These are phyloP conservation scores for Brachyptera putata DNA, from an alignment of 2,888 invertebrate genomes.

Conservation along the genomic window DNA sequence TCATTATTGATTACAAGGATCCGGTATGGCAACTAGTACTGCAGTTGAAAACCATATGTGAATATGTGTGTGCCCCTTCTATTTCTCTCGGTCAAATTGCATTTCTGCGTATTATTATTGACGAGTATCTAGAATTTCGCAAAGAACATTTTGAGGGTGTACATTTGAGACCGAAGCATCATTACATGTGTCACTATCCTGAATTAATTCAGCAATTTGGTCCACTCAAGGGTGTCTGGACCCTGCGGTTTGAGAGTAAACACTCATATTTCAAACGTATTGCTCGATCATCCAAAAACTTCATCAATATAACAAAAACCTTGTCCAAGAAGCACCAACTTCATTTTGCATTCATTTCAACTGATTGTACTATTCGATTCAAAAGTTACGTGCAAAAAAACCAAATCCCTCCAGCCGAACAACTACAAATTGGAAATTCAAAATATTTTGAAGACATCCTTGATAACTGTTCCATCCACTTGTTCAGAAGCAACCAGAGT, in stretches of 20 bases:
- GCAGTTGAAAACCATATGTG: constrained; percentile 9
- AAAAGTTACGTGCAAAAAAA: too few relatives aligned
- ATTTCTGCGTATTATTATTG: not conserved
- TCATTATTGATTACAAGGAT: constrained; percentile 16
- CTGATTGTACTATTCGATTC: too few relatives aligned
- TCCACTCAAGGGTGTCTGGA: constrained; percentile 30
- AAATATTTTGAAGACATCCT: too few relatives aligned
- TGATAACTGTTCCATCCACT: too few relatives aligned
- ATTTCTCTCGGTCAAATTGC: constrained; percentile 4
- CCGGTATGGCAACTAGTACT: constrained; percentile 22
- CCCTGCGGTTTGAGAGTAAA: constrained; percentile 37
- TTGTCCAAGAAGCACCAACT: constrained; percentile 5
- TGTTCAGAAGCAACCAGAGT: too few relatives aligned
- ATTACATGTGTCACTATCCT: constrained; percentile 32
- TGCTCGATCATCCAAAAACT: constrained; percentile 32
- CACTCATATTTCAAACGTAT: constrained; percentile 36
- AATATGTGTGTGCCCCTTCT: constrained; percentile 20
- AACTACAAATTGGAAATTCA: too few relatives aligned
- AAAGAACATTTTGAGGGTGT: constrained; percentile 26
- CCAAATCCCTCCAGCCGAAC: too few relatives aligned
- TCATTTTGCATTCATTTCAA: too few relatives aligned
- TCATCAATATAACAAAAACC: constrained; percentile 21
- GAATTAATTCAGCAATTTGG: constrained; percentile 27
- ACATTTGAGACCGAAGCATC: constrained; percentile 31
- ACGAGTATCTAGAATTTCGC: constrained; percentile 12